phyloP scores from a whole-genome alignment of 2,113 vertebrate species.

The Pomatostomus ruficeps region DNA sequence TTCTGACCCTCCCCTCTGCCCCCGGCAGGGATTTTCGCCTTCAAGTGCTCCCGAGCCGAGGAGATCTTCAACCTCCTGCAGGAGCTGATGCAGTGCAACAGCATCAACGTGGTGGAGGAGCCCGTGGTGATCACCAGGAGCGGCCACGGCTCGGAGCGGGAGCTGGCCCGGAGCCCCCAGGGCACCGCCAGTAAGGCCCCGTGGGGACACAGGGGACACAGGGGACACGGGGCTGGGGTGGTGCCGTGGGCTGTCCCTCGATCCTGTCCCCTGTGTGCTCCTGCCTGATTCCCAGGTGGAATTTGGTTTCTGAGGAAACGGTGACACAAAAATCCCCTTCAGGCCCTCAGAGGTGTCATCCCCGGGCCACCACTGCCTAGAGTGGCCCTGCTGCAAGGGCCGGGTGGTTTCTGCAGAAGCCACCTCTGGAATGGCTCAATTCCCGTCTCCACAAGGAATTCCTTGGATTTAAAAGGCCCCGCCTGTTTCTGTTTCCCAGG shows the following conservation, averaged over 20 bases:
- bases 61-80: slow-evolving; percentile 98
- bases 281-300: neutral
- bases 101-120: slow-evolving; percentile 95
- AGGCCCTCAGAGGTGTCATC: too few species aligned
- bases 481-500: too few species aligned
- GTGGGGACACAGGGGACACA: neutral
- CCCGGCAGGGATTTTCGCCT: slow-evolving; percentile 92
- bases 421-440: too few species aligned
- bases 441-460: too few species aligned
- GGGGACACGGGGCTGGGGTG: neutral
- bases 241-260: too few species aligned
- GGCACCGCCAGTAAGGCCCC: slow-evolving; percentile 80
- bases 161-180: slow-evolving; percentile 82
- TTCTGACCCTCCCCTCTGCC: neutral
- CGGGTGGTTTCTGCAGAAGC: too few species aligned
- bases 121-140: slow-evolving; percentile 86
- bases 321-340: too few species aligned
- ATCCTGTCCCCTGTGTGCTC: fast-evolving
- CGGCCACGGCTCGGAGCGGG: slow-evolving; percentile 82
- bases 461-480: too few species aligned
- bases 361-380: too few species aligned
- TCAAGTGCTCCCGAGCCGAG: slow-evolving; percentile 95
- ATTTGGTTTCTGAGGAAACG: too few species aligned
- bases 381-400: too few species aligned
- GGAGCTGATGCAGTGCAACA: slow-evolving; percentile 98